Conservation (phyloP, 1,140 invertebrate species). For the Ceratina calcarata region DNA sequence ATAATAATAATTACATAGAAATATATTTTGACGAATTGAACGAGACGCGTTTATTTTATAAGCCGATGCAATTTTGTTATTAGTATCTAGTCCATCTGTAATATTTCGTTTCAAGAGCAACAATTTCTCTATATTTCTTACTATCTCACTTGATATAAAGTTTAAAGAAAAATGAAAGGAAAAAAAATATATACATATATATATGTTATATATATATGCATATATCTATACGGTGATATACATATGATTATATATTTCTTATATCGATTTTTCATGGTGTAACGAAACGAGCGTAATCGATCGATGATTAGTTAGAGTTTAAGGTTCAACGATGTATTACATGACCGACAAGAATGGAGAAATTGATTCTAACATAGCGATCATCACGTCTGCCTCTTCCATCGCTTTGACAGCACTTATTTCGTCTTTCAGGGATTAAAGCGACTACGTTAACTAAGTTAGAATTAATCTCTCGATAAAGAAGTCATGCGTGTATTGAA, state of each 20-base stretch:
- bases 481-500: not conserved
- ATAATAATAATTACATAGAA: conserved; percentile 34
- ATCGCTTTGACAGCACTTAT: conserved; percentile 2
- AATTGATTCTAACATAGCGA: conserved; percentile 9
- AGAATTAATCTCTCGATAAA: conserved; percentile 14
- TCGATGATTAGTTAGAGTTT: conserved; percentile 43
- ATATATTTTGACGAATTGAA: conserved; percentile 50
- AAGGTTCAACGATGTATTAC: conserved; percentile 11
- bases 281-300: conserved; percentile 47
- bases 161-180: conserved; percentile 32
- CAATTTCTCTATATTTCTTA: not conserved
- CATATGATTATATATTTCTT: conserved; percentile 61
- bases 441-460: conserved; percentile 3
- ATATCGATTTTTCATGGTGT: conserved; percentile 53
- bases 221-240: conserved; percentile 49
- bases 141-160: conserved; percentile 6
- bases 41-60: conserved; percentile 55
- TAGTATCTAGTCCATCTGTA: conserved; percentile 72
- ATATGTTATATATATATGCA: conserved; percentile 35
- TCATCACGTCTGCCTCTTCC: not conserved
- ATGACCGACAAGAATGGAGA: not conserved
- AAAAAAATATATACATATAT: no score
- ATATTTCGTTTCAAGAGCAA: conserved; percentile 51
- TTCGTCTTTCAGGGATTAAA: conserved; percentile 31
- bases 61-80: conserved; percentile 55